Percentiles rank a stretch among this genome's conserved stretches.
These are phyloP conservation scores for Oophaga sylvatica DNA, from an alignment of 2,797 vertebrate genomes.

Conservation along the genomic window DNA sequence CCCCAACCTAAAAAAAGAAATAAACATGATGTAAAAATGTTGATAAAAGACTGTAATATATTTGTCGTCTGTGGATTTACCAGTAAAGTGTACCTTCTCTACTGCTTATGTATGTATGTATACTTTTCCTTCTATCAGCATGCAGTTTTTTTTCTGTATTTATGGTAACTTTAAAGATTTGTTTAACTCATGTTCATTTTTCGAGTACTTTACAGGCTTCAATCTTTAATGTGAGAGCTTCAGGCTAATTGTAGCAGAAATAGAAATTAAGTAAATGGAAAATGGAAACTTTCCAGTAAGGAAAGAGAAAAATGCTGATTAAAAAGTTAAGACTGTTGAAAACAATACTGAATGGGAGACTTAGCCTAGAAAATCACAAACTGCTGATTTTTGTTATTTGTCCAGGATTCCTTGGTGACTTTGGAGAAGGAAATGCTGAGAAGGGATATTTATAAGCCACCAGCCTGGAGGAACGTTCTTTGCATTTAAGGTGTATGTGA, in stretches of 20 bases:
- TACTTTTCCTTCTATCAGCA: neutral
- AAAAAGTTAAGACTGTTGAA: slow-evolving; percentile 33
- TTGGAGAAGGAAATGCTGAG: slow-evolving; percentile 33
- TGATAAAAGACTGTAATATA: no score
- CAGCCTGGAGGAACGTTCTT: slow-evolving; percentile 44
- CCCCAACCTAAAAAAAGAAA: no score
- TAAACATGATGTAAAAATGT: no score
- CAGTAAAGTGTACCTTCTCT: neutral
- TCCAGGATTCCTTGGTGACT: slow-evolving; percentile 39
- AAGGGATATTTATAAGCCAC: slow-evolving; percentile 18
- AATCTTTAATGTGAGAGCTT: slow-evolving; percentile 9
- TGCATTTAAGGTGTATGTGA: slow-evolving; percentile 13
- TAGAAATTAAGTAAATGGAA: slow-evolving; percentile 26
- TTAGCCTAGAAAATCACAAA: slow-evolving; percentile 40
- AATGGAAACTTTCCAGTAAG: slow-evolving; percentile 42
- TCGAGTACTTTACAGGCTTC: neutral
- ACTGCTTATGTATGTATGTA: neutral
- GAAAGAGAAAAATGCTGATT: slow-evolving; percentile 22
- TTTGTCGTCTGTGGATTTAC: no score
- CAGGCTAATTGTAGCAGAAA: slow-evolving; percentile 31
- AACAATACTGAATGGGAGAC: slow-evolving; percentile 26
- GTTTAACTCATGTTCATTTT: slow-evolving; percentile 9
- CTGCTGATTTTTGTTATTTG: slow-evolving; percentile 56
- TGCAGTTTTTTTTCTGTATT: neutral
- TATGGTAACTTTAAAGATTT: neutral